Evolutionary conservation across 2,113 vertebrate species (phyloP).

Genomic region (Spermophilus dauricus): DNA sequence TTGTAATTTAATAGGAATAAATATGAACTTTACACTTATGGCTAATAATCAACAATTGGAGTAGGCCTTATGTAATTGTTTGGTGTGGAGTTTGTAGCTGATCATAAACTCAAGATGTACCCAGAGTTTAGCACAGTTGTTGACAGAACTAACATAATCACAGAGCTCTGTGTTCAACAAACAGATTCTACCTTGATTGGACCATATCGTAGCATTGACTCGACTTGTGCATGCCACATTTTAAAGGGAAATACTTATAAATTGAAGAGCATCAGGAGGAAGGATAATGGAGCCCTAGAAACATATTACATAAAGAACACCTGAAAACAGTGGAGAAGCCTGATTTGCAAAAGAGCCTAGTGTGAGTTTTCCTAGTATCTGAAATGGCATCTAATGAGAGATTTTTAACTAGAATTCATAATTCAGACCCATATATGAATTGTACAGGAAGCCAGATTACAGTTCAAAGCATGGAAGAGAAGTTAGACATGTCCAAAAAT

Average conservation of each 20-base stretch:
- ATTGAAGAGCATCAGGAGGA: neutral
- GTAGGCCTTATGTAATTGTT: neutral
- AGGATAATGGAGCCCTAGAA: neutral
- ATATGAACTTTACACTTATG: neutral
- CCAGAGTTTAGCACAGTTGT: neutral
- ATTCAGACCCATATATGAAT: neutral
- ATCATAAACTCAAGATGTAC: neutral
- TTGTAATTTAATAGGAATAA: slow-evolving; percentile 16
- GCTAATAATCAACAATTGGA: neutral
- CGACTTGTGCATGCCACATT: neutral
- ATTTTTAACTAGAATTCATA: neutral
- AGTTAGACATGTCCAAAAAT: neutral
- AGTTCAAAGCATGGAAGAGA: slow-evolving; percentile 10
- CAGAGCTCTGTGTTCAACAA: neutral
- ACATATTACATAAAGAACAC: neutral
- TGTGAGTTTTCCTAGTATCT: neutral
- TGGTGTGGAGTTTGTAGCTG: neutral
- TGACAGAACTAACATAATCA: neutral
- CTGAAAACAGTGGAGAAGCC: neutral
- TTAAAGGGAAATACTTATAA: neutral
- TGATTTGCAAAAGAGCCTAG: neutral
- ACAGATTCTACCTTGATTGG: neutral
- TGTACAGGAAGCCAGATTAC: slow-evolving; percentile 18
- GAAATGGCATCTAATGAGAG: neutral
- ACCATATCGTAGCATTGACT: neutral